A percentile compares a stretch with the other conserved stretches of the same genome.
Evolutionary conservation across 2,888 invertebrate species (phyloP).

Genomic region (Plagodis pulveraria): DNA sequence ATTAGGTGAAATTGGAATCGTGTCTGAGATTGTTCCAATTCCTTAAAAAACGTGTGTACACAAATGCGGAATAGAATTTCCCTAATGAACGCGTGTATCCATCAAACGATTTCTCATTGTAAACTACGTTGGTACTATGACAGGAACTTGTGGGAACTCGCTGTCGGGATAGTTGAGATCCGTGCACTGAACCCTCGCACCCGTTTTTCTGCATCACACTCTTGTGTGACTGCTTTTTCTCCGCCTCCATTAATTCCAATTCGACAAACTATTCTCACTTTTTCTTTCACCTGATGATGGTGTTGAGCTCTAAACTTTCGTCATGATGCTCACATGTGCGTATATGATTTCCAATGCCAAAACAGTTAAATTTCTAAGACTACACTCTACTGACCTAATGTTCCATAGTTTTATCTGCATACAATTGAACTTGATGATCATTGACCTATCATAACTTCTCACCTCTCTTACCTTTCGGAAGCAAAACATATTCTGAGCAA

Average conservation of each 20-base stretch:
- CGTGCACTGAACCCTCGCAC: conserved; percentile 72
- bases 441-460: conserved; percentile 49
- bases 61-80: conserved; percentile 25
- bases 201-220: conserved; percentile 62
- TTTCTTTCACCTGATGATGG: conserved; percentile 3
- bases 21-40: conserved; percentile 29
- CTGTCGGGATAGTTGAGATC: conserved; percentile 51
- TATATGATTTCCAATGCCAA: conserved; percentile 7
- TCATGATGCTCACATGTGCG: conserved; percentile 7
- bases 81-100: conserved; percentile 29
- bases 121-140: conserved; percentile 58
- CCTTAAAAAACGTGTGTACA: conserved; percentile 10
- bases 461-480: conserved; percentile 55
- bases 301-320: conserved; percentile 2
- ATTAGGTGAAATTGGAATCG: conserved; percentile 37
- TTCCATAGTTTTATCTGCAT: conserved; percentile 46
- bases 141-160: conserved; percentile 66
- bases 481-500: conserved; percentile 44
- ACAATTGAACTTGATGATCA: conserved; percentile 54
- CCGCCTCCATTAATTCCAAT: conserved; percentile 45
- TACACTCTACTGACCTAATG: conserved; percentile 26
- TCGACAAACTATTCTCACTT: not conserved
- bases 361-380: conserved; percentile 22
- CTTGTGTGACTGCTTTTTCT: conserved; percentile 60
- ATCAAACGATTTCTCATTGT: conserved; percentile 64